Evolutionary conservation across 23 tunicate genomes (phyloP), one percentile per base, ranked within the genome.

Genomic region (Phallusia fumigata): DNA sequence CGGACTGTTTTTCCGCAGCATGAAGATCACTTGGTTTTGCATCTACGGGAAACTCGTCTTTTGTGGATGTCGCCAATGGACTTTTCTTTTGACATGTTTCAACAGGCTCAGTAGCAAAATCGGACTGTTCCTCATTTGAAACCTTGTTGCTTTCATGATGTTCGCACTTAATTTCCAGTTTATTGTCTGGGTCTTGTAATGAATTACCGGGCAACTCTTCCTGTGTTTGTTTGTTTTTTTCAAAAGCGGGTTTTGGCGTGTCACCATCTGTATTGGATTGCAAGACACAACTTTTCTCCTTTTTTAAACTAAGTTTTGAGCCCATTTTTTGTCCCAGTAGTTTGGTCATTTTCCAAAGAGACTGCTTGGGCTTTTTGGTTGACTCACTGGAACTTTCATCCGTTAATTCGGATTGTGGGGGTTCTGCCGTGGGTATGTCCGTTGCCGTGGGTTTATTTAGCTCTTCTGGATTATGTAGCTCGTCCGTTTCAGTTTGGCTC

Each of bases 301-400:
- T 80, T 8, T 79, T 44, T 35, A 90, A 44, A 81, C 76, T 81
- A 36, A 90, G 78, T 69, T 90, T 90, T 31, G 95, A 80, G 76
- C 89, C 89, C 64, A 90, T 52, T 78, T 74, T 78, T 76, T 83
- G 76, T 26, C 75, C 82, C 22, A 90, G 11, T 18, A 49, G 76
- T 65, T 90, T 90, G 19, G 95, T 85, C 28, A 90, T 49, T 72
- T 90, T 52, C 95, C 95, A 90, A 0, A 90, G 35, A 30, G 95
- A 73, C 28, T 44, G 53, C 35, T 82, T 87, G 28, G 91, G 72
- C 50, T 86, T 86, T 52, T 52, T 65, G 16, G 11, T 52, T 51
- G 83, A 45, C 35, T 8, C 69, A 24, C 69, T 24, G 2, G 69
- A 22, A 58, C 13, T 24, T 35, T 26, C 73, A 26, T 32, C 74